Base-by-base conservation (phyloP, 2,888 invertebrate genomes). In the Drosophila multiciliata region DNA sequence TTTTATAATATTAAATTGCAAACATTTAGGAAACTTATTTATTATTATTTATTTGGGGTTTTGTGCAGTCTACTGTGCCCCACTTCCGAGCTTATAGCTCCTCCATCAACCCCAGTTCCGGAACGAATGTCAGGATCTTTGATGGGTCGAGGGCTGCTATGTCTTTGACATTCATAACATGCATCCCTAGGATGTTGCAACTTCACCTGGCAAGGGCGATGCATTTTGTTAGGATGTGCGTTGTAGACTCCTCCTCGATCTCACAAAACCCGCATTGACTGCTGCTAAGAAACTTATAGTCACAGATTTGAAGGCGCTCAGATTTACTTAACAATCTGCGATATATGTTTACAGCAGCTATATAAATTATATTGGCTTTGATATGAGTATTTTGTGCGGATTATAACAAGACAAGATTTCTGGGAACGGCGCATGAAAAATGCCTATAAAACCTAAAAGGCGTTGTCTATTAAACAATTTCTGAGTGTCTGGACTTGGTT, bases 381-480 rank as follows among this genome's bases (percentile, higher is more conserved):
- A 17, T 17, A 20, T 50, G 6, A 5, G 61, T 6, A 45, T 7
- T 11, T 23, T 9, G 15, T 20, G 15, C 29, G 20, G 59, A 60
- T 63, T 53, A 80, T 33, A 64, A 49, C 68, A 78, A 78, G 81
- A 64, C 63, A 73, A 73, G 59, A 58, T 54, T 53, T 20, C 49
- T 8, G 1, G 42, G 53, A 67, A 36, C 55, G 68, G 63, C 73
- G 75, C 77, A 75, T 78, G 82, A 53, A 78, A 66, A 82, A 75
- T 68, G 69, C 42, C 82, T 69, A 83, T 83, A 82, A 82, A 82
- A 81, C 67, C 78, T 82, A 83, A 82, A 82, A 82, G 78, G 81
- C 81, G 83, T 80, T 83, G 81, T 80, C 78, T 82, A 87, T 83
- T 83, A 82, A 79, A 87, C 74, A 83, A 79, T 82, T 87, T 84